Conservation (phyloP, 2,888 invertebrate genomes). For the Iselma pallidipennis region DNA sequence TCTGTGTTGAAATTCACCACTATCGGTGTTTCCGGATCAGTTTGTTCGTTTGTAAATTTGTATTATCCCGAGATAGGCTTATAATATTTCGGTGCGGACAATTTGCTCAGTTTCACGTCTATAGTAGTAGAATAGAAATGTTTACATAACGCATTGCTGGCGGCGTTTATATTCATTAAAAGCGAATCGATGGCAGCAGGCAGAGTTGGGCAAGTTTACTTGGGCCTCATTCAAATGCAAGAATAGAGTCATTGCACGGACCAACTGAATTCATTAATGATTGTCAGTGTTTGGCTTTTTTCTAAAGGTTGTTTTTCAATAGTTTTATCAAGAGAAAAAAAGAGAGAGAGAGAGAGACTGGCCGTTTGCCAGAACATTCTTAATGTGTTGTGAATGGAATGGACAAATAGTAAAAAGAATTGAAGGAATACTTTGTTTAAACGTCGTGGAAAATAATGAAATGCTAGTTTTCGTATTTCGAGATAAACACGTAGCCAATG, state of each 20-base stretch:
- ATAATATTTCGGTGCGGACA: background rate
- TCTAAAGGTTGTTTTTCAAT: background rate
- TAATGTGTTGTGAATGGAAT: conserved; percentile 25
- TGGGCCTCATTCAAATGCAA: conserved; percentile 27
- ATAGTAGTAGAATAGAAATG: background rate
- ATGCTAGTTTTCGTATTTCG: conserved; percentile 24
- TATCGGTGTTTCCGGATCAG: background rate
- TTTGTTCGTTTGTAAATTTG: conserved; percentile 3
- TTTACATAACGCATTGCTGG: conserved; percentile 2
- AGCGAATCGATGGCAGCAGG: background rate
- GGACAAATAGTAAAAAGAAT: conserved; percentile 30
- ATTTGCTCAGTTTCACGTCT: background rate
- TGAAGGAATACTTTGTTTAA: conserved; percentile 31
- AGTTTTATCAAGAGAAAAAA: background rate
- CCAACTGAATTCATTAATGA: conserved; percentile 36
- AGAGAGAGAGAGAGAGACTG: background rate
- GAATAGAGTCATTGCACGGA: conserved; percentile 29
- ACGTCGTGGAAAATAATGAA: conserved; percentile 24
- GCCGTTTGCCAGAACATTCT: background rate
- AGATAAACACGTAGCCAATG: conserved; percentile 17
- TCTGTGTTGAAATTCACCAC: background rate
- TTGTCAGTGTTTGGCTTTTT: conserved; percentile 28
- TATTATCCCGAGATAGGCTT: background rate
- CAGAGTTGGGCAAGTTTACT: background rate
- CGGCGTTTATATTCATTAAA: conserved; percentile 10